These are phyloP conservation scores for Lithophane semibrunnea DNA, from an alignment of 2,888 invertebrate species.

Conservation along the genomic window DNA sequence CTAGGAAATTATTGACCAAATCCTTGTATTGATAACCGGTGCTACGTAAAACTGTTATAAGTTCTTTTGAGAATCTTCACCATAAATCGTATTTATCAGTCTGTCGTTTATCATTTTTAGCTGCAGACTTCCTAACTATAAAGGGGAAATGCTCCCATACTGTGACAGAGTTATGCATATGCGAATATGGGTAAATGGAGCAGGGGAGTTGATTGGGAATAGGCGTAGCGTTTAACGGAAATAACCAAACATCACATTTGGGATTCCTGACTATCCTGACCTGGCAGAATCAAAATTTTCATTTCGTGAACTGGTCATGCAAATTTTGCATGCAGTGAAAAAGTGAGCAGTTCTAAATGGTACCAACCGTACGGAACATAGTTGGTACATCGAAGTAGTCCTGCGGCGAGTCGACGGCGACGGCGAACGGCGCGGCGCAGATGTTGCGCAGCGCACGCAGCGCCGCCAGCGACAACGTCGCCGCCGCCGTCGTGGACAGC, in stretches of 20 bases:
- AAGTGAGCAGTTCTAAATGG: constrained; percentile 22
- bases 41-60: background rate
- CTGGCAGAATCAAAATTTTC: background rate
- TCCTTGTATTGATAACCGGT: constrained; percentile 9
- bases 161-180: constrained; percentile 28
- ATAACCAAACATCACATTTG: constrained; percentile 12
- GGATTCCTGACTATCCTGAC: background rate
- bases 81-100: background rate
- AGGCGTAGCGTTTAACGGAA: constrained; percentile 32
- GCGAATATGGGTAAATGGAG: constrained; percentile 57
- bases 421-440: constrained; percentile 95
- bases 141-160: constrained; percentile 25
- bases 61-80: too few relatives aligned
- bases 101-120: background rate
- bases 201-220: constrained; percentile 50
- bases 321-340: background rate
- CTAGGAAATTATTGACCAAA: constrained; percentile 8
- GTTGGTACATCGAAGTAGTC: constrained; percentile 96
- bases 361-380: constrained; percentile 96
- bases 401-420: constrained; percentile 93
- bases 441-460: constrained; percentile 94
- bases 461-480: constrained; percentile 92
- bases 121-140: background rate
- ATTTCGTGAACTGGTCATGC: background rate
- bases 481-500: constrained; percentile 92